phyloP scores from a whole-genome alignment of 2,888 invertebrate species.

The Epistrophe grossulariae region DNA sequence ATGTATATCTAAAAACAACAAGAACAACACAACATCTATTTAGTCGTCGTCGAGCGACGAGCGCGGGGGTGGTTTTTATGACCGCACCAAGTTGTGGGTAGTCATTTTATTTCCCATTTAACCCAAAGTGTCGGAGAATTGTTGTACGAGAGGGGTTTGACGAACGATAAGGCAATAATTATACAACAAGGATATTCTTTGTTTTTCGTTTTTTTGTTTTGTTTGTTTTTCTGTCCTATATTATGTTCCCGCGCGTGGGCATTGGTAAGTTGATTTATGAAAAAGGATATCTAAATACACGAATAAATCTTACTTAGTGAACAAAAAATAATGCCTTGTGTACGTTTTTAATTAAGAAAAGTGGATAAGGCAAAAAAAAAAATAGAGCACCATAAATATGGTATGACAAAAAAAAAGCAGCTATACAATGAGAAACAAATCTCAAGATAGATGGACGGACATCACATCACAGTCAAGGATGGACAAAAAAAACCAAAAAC shows the following conservation, averaged over 20 bases:
- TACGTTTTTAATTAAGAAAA: conserved; percentile 65
- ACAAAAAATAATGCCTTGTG: conserved; percentile 40
- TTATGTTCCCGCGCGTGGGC: conserved; percentile 13
- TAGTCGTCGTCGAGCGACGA: neutral
- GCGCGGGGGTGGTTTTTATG: conserved; percentile 38
- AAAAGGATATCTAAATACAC: conserved; percentile 59
- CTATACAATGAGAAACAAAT: conserved; percentile 4
- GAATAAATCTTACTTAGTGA: conserved; percentile 57
- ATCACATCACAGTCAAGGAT: conserved; percentile 33
- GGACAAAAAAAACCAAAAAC: neutral
- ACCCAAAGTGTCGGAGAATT: conserved; percentile 43
- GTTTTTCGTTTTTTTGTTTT: neutral
- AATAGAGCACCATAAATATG: neutral
- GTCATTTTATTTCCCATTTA: conserved; percentile 58
- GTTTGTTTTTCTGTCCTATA: neutral
- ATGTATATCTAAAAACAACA: neutral
- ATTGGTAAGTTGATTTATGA: conserved; percentile 57
- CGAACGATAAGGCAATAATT: conserved; percentile 58
- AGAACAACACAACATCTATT: neutral
- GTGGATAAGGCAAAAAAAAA: conserved; percentile 33
- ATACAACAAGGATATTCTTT: conserved; percentile 37
- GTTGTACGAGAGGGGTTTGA: conserved; percentile 21
- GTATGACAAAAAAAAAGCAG: neutral
- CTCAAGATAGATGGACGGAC: conserved; percentile 34
- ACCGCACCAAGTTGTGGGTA: conserved; percentile 34